phyloP scores from a whole-genome alignment of 2,888 invertebrate species.

The Choreutis nemorana region DNA sequence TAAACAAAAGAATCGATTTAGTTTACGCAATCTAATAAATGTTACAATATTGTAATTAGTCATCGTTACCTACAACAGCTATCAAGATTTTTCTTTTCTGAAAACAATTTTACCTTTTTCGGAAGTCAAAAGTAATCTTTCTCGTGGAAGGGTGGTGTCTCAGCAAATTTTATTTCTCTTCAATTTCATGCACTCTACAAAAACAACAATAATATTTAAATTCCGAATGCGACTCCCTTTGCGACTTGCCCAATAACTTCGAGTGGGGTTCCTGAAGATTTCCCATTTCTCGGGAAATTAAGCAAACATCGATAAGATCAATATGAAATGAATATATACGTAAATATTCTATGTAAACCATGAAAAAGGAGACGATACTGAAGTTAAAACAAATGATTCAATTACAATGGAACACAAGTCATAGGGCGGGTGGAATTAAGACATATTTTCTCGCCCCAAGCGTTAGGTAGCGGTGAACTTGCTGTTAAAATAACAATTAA shows the following conservation, averaged over 20 bases:
- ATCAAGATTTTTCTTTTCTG: constrained; percentile 19
- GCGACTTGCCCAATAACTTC: constrained; percentile 22
- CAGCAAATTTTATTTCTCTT: constrained; percentile 58
- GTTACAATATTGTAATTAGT: constrained; percentile 53
- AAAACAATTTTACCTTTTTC: constrained; percentile 23
- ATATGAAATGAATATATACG: not conserved
- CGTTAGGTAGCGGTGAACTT: constrained; percentile 46
- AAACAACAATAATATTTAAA: constrained; percentile 64
- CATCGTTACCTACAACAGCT: constrained; percentile 39
- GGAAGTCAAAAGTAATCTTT: constrained; percentile 41
- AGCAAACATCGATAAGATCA: too few relatives aligned
- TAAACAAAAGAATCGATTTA: constrained; percentile 63
- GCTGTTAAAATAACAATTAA: constrained; percentile 68
- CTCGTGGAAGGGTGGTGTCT: constrained; percentile 32
- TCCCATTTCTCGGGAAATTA: too few relatives aligned
- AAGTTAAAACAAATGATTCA: constrained; percentile 22
- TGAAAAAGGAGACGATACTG: constrained; percentile 13
- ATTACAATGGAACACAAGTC: constrained; percentile 55
- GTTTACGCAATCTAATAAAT: constrained; percentile 56
- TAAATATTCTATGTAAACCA: not conserved
- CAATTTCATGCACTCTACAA: constrained; percentile 60
- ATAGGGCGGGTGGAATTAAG: constrained; percentile 59
- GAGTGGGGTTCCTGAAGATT: too few relatives aligned
- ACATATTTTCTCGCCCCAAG: constrained; percentile 53
- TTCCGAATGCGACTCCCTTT: constrained; percentile 25